Base-by-base conservation (phyloP, 1,140 invertebrate species). In the Drosophila mauritiana region DNA sequence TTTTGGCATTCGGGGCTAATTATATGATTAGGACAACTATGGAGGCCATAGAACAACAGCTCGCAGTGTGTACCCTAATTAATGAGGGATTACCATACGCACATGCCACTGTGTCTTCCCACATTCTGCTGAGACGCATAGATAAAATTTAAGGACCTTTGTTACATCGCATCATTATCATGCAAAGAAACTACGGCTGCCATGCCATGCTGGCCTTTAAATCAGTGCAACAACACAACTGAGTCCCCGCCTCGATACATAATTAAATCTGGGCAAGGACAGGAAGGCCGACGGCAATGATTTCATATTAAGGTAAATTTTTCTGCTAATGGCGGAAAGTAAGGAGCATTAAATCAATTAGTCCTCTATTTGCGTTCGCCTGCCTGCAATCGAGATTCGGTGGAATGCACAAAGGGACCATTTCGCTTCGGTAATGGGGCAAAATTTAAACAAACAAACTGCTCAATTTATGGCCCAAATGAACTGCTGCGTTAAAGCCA, bases 261-360 rank as follows among this genome's bases (percentile, higher is more conserved):
- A 51, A 51, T 51, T 51, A 51, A 51, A 51, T 51, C 48, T 34
- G 12, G 27, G 48, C 48, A 31, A 34, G 48, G 25, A 31, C 25
- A 17, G 25, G n/a, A 31, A n/a, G 15, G 48, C 48, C 48, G n/a
- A 7, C 48, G 48, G 48, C 48, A 51, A 51, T 51, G 48, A 51
- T 51, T 51, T 17, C 27, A 51, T 51, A 51, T 51, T 51, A 51
- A 51, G 48, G 48, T 51, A 34, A 15, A 51, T 31, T 31, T 27
- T 4, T 11, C 8, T 15, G 25, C 48, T 51, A 51, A 51, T 51
- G 48, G 48, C 8, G 48, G 4, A 34, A 31, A 34, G 17, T 51
- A 34, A 51, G 15, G 20, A 25, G 11, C 45, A 22, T 22, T 46
- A 46, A 31, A 34, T 51, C 48, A 51, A 51, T 51, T 51, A 51